phyloP scores from a whole-genome alignment of 2,113 vertebrate genomes.

The Clarias macrocephalus region DNA sequence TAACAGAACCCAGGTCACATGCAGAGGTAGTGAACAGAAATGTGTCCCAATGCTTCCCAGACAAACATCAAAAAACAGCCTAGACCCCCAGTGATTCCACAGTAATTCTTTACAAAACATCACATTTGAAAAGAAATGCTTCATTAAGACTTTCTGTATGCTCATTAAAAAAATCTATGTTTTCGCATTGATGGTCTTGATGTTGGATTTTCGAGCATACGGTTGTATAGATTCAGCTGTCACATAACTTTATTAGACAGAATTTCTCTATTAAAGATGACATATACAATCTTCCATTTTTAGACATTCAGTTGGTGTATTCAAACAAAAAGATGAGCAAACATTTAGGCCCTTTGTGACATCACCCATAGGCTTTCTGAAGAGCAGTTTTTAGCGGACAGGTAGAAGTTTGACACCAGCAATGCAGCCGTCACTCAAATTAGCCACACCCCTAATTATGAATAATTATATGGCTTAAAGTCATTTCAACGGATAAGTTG shows the following conservation, averaged over 20 bases:
- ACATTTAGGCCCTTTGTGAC: too few species aligned
- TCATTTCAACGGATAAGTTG: too few species aligned
- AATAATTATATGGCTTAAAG: too few species aligned
- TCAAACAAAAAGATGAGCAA: too few species aligned
- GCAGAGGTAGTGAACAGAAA: not conserved
- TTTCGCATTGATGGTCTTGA: not conserved
- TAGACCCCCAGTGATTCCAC: not conserved
- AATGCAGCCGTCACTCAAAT: too few species aligned
- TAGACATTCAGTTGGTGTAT: too few species aligned
- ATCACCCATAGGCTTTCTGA: too few species aligned
- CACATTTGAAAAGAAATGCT: not conserved
- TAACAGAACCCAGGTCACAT: slow-evolving; percentile 51
- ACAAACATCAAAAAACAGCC: not conserved
- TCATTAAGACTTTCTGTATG: not conserved
- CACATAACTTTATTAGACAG: not conserved
- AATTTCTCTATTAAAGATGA: not conserved
- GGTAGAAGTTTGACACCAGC: too few species aligned
- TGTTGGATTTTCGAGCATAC: not conserved
- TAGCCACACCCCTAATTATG: too few species aligned
- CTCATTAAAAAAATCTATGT: not conserved
- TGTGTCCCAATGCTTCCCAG: not conserved
- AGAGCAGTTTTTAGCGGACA: too few species aligned
- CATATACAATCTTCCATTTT: too few species aligned
- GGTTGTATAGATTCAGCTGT: not conserved
- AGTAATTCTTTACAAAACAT: not conserved